These are phyloP conservation scores for Probosciger aterrimus DNA, from an alignment of 2,113 vertebrate species.

Conservation along the genomic window DNA sequence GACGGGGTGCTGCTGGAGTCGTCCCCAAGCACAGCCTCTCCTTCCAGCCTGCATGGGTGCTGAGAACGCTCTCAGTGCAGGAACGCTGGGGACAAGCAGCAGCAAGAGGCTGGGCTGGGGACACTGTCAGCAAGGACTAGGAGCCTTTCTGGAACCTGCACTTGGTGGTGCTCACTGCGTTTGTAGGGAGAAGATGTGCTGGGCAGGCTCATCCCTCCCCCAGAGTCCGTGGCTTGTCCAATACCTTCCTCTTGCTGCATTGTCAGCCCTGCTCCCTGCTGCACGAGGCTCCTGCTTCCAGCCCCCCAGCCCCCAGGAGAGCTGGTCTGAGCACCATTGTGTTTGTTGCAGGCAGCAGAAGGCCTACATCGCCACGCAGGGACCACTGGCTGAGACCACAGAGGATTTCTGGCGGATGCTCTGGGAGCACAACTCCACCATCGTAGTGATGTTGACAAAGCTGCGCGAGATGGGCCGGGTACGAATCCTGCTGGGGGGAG, in stretches of 20 bases:
- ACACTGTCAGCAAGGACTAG: not conserved
- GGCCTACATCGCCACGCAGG: slow-evolving; percentile 95
- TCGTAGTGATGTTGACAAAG: slow-evolving; percentile 97
- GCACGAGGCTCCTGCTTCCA: not conserved
- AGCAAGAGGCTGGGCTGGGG: not conserved
- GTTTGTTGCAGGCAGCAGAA: slow-evolving; percentile 86
- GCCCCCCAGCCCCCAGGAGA: not conserved
- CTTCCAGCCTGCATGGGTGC: not conserved
- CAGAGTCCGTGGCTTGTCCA: not conserved
- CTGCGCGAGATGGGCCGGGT: slow-evolving; percentile 96
- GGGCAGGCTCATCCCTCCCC: not conserved
- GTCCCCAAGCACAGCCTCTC: not conserved
- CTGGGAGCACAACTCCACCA: slow-evolving; percentile 98
- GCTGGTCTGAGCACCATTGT: not conserved
- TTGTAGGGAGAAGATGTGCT: not conserved
- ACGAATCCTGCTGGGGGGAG: not conserved
- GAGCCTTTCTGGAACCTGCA: not conserved
- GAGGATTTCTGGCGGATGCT: slow-evolving; percentile 99
- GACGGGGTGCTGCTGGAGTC: not conserved
- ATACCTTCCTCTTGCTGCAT: not conserved
- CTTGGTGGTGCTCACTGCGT: not conserved
- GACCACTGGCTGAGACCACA: slow-evolving; percentile 90
- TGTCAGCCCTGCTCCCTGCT: not conserved
- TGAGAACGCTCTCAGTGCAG: not conserved
- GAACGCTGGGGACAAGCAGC: not conserved